Evolutionary conservation across 2,797 vertebrate genomes (phyloP).

Genomic region (Diceros bicornis): DNA sequence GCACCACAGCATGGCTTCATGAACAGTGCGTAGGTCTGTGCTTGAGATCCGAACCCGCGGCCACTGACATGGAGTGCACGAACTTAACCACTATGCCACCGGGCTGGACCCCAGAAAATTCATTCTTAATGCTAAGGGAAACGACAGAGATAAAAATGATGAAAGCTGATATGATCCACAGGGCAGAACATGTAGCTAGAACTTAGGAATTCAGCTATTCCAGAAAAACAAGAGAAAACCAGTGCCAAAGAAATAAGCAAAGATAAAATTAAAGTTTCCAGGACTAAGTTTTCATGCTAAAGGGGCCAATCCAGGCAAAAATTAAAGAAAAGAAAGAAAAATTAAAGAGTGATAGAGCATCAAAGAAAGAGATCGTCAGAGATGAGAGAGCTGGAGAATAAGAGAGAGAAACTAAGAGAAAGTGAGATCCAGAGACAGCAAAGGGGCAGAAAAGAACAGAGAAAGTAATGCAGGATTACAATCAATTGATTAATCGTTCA

Average conservation of each 20-base stretch:
- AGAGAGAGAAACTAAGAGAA: background rate
- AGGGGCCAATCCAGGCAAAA: background rate
- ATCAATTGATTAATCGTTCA: background rate
- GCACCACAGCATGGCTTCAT: too few relatives aligned
- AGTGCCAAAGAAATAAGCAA: background rate
- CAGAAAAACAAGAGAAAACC: background rate
- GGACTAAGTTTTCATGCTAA: background rate
- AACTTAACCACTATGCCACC: too few relatives aligned
- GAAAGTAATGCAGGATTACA: background rate
- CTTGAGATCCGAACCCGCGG: too few relatives aligned
- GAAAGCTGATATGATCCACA: background rate
- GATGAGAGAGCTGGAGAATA: background rate
- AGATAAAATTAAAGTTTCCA: background rate
- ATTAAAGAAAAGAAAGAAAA: background rate
- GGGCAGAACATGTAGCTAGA: background rate
- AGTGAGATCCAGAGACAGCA: background rate
- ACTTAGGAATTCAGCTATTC: background rate
- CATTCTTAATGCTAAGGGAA: conserved; percentile 26
- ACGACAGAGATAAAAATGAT: background rate
- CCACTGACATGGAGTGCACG: too few relatives aligned
- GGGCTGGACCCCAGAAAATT: background rate
- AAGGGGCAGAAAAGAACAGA: background rate
- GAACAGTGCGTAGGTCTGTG: too few relatives aligned
- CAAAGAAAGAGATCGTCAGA: background rate
- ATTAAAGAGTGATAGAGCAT: background rate